Base-by-base conservation (phyloP, 2,888 invertebrate genomes). In the Siphlonurus alternatus region DNA sequence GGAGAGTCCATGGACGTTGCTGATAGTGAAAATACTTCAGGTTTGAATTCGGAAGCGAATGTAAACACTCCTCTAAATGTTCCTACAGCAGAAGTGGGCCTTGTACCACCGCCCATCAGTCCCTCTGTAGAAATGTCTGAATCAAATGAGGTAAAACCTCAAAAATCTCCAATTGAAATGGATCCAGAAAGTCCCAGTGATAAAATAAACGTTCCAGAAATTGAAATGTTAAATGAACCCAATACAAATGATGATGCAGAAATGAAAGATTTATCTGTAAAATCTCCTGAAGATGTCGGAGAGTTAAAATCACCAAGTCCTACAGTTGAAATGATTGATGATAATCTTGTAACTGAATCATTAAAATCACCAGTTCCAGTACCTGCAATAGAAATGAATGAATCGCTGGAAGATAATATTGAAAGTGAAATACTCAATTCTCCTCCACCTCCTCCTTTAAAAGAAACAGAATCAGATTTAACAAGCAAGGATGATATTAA, bases 51-150 rank as follows among this genome's bases (percentile, higher is more conserved):
- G 5, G 38, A 38, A 38, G 38, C 5, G 15, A 38, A 38, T 38
- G 38, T 38, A 38, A 38, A 38, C 38, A 38, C 38, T 10, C 38
- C 38, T 38, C 15, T 38, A 38, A 15, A 38, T 38, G 38, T 38
- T 38, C 38, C 38, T 38, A 38, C 5, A 60, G 18, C 5, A 60
- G 22, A 22, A 2, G 22, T 18, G 23, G 18, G 2, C 18, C 15
- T 23, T 60, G n/a, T n/a, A n/a, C n/a, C n/a, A n/a, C n/a, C n/a
- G n/a, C 3, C 22, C 18, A 60, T 54, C 54, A 67, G 63, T 1
- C 64, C 67, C 5, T 66, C 66, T 38, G 66, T 66, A 2, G 66
- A 67, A 19, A 65, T 64, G 18, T 63, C 63, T 54, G 66, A 66
- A 2, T 67, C 65, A 20, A 66, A 66, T 10, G 66, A 66, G 51